Percentiles rank a stretch among this genome's conserved stretches.
These are phyloP conservation scores for Anthopleura xanthogrammica DNA, from an alignment of 92 coral and sea anemone species.

Conservation along the genomic window DNA sequence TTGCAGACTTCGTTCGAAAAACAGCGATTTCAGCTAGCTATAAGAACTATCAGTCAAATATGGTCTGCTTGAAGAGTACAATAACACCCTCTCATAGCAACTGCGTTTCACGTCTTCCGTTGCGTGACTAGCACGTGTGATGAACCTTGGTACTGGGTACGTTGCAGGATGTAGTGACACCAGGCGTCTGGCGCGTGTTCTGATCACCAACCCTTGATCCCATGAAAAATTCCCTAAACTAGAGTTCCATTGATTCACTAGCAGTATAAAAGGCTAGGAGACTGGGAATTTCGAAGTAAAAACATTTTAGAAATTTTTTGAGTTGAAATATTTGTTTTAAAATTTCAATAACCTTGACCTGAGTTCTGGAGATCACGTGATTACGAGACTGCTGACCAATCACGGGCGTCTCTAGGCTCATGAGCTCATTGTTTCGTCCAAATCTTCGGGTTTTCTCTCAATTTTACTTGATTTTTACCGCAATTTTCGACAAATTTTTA, in stretches of 20 bases:
- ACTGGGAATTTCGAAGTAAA: neutral
- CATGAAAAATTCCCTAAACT: neutral
- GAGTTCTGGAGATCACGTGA: neutral
- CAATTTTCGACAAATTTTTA: constrained; percentile 69
- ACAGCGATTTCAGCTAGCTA: neutral
- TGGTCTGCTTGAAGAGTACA: neutral
- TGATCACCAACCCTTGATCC: neutral
- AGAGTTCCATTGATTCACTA: neutral
- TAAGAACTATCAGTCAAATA: neutral
- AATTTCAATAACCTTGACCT: constrained; percentile 22
- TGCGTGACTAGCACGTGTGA: neutral
- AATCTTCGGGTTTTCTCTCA: constrained; percentile 43
- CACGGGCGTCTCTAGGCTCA: constrained; percentile 67
- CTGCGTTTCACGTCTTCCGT: neutral
- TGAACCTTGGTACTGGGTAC: neutral
- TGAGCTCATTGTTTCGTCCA: constrained; percentile 85
- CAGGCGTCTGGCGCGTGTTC: too few relatives aligned
- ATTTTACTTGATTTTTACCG: constrained; percentile 51
- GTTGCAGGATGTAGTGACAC: too few relatives aligned
- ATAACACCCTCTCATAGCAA: neutral
- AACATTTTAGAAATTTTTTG: neutral
- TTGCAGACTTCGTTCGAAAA: neutral
- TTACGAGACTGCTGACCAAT: constrained; percentile 51
- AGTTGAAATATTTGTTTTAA: neutral
- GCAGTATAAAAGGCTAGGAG: neutral